phyloP scores from a whole-genome alignment of 2,888 invertebrate species.

The Diachrysia chrysitis region DNA sequence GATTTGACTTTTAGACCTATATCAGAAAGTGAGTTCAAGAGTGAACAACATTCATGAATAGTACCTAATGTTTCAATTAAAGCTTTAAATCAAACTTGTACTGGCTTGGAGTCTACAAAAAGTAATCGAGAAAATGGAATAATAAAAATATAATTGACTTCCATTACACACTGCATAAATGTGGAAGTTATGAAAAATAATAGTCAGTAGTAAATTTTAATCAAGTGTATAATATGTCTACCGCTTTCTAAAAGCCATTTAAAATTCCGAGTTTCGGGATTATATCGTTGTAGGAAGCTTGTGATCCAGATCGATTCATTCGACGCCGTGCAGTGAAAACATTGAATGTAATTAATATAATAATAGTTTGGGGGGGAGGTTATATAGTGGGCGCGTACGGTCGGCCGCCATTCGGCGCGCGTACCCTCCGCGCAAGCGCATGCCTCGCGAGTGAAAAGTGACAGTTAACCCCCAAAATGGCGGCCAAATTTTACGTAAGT shows the following conservation, averaged over 20 bases:
- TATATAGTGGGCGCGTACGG: conserved; percentile 75
- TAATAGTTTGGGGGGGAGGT: conserved; percentile 84
- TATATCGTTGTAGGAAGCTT: conserved; percentile 76
- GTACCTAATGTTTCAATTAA: not conserved
- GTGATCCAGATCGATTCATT: conserved; percentile 79
- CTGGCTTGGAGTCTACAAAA: not conserved
- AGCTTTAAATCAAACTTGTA: not conserved
- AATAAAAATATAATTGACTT: conserved; percentile 7
- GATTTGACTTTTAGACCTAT: not conserved
- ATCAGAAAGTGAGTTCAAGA: not conserved
- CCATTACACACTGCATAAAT: conserved; percentile 22
- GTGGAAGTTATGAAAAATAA: conserved; percentile 15
- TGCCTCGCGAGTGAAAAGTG: conserved; percentile 83
- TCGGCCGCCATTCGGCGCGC: conserved; percentile 85
- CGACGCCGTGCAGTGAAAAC: conserved; percentile 78
- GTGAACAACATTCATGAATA: not conserved
- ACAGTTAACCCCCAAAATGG: conserved; percentile 83
- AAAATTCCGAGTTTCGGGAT: conserved; percentile 58
- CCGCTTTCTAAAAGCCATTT: conserved; percentile 46
- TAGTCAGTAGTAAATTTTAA: conserved; percentile 21
- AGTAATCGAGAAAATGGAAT: not conserved
- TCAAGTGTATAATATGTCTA: conserved; percentile 15
- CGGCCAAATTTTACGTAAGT: conserved; percentile 88
- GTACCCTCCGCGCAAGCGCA: conserved; percentile 80
- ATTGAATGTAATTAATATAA: conserved; percentile 85